These are phyloP conservation scores for Phrynocephalus guinanensis DNA, from an alignment of 2,797 vertebrate genomes.

Conservation along the genomic window DNA sequence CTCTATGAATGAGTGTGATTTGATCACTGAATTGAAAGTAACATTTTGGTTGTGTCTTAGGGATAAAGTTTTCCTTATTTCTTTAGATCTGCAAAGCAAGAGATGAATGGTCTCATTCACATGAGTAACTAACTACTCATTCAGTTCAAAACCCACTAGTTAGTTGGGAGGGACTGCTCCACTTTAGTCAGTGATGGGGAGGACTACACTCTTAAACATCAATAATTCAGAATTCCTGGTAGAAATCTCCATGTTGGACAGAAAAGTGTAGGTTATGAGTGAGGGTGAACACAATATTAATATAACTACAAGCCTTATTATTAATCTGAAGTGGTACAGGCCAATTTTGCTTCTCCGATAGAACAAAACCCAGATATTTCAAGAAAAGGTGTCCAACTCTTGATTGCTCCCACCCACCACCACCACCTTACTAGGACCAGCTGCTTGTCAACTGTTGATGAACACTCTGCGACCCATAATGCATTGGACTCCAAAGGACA, in stretches of 20 bases:
- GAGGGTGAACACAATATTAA: too few species aligned
- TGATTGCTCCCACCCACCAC: too few species aligned
- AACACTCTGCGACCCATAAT: not conserved
- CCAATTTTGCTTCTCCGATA: too few species aligned
- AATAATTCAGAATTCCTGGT: not conserved
- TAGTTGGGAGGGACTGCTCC: not conserved
- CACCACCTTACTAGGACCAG: not conserved
- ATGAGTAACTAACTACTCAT: not conserved
- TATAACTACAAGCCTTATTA: too few species aligned
- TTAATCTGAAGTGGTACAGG: too few species aligned
- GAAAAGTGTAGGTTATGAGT: not conserved
- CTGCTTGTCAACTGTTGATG: not conserved
- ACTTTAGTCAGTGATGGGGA: too few species aligned
- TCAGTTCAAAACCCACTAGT: not conserved
- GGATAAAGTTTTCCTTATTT: not conserved
- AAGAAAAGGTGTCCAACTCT: too few species aligned
- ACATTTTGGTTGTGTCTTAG: not conserved
- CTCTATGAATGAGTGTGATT: slow-evolving; percentile 6
- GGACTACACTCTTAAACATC: not conserved
- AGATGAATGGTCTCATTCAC: not conserved
- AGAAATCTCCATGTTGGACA: not conserved
- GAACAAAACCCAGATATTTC: too few species aligned
- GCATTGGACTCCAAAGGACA: not conserved
- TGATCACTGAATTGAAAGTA: not conserved
- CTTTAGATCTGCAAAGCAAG: too few species aligned